Evolutionary conservation across 2,888 invertebrate species (phyloP).

Genomic region (Perdita meconis): DNA sequence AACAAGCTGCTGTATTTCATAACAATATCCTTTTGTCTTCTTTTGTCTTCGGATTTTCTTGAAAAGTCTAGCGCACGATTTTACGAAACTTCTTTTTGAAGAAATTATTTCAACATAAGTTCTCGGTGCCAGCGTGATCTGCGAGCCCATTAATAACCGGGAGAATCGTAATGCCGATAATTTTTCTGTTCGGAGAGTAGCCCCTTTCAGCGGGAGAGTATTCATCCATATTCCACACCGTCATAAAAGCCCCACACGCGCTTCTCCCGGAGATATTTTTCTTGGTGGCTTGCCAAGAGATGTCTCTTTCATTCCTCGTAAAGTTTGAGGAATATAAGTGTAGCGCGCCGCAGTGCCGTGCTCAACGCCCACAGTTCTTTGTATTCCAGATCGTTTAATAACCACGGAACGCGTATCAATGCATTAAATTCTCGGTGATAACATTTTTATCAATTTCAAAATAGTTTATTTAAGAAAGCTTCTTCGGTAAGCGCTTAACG

Average conservation of each 20-base stretch:
- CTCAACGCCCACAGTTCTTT: constrained; percentile 23
- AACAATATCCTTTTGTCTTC: no score
- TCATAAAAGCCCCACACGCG: constrained; percentile 65
- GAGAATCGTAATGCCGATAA: constrained; percentile 51
- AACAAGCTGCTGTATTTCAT: background rate
- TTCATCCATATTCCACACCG: constrained; percentile 67
- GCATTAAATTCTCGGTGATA: background rate
- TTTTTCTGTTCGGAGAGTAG: constrained; percentile 58
- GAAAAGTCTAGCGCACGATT: no score
- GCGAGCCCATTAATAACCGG: constrained; percentile 44
- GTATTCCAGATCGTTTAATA: constrained; percentile 37
- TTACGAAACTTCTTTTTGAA: background rate
- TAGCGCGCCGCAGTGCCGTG: constrained; percentile 31
- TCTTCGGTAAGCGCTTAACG: no score
- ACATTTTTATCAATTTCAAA: background rate
- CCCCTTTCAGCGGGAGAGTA: constrained; percentile 55
- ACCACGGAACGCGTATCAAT: background rate
- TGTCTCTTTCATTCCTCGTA: constrained; percentile 70
- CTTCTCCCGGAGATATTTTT: constrained; percentile 66
- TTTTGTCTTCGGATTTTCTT: no score
- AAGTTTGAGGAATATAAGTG: constrained; percentile 65
- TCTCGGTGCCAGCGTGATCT: constrained; percentile 15
- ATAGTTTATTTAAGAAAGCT: background rate
- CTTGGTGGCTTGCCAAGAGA: constrained; percentile 67
- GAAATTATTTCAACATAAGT: constrained; percentile 5